Base-by-base conservation (phyloP, 2,888 invertebrate species). In the Ferdinandea cuprea region DNA sequence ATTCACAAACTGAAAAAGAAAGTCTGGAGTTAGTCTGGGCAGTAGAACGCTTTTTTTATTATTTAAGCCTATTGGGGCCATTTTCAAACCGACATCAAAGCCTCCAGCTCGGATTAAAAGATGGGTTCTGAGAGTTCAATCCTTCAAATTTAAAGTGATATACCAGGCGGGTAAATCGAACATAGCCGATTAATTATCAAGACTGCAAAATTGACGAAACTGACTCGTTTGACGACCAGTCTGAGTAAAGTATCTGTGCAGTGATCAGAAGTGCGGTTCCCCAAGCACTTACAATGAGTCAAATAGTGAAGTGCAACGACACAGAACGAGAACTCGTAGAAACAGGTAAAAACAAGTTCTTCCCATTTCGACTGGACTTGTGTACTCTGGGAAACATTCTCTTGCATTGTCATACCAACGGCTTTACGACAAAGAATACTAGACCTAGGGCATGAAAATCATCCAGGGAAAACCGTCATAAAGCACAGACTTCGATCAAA, bases 1-100 rank as follows among this genome's bases (percentile, higher is more conserved):
- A 48, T 28, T 63, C 48, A 9, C 63, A 77, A 40, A 77, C 81
- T 1, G 74, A 63, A 21, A 63, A 63, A 13, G 63, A 65, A n/a
- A 21, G 65, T 8, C 37, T 56, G 59, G 25, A n/a, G 3, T 5
- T 25, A 25, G 25, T 25, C 5, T 25, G 25, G 25, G 25, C 25
- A 3, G 25, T 42, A 6, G 65, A 65, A 21, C 37, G 65, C 9
- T 65, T 65, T 11, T 32, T 48, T 48, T 65, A 50, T 1, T 65
- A 46, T 17, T 21, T 25, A 56, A 56, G 8, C 56, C 56, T 1
- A n/a, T 56, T 19, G 56, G 37, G 8, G 52, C 52, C 9, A 52
- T 30, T 52, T 17, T 52, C 17, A 52, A 52, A 1, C 25, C 28
- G 25, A 48, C 48, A 8, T 25, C 25, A 5, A 25, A 25, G 25